A percentile compares a stretch with the other conserved stretches of the same genome.
phyloP scores from a whole-genome alignment of 2,888 invertebrate genomes.

The Lepidocyrtinus sp. region DNA sequence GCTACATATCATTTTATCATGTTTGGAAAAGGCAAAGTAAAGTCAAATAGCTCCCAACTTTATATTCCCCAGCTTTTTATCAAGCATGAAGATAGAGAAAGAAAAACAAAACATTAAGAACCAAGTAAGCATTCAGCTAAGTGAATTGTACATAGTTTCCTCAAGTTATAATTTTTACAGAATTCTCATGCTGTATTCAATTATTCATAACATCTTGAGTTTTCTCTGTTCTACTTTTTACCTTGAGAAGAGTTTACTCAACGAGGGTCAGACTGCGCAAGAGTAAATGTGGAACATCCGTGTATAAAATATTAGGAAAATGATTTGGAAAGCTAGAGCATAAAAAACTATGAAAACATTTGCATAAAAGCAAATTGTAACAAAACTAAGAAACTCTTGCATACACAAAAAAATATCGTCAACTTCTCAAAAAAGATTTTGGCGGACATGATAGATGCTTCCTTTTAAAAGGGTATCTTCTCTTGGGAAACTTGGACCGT shows the following conservation, averaged over 20 bases:
- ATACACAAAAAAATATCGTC: slow-evolving; percentile 28
- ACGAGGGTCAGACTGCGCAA: not conserved
- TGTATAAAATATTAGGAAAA: slow-evolving; percentile 1
- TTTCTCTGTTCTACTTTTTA: not conserved
- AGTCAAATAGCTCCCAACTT: too few species aligned
- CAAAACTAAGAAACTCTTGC: not conserved
- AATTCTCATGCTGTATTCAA: not conserved
- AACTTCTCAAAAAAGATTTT: slow-evolving; percentile 32
- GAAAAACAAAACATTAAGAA: not conserved
- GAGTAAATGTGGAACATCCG: not conserved
- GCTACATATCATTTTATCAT: too few species aligned
- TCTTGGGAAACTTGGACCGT: not conserved
- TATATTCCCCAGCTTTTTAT: too few species aligned
- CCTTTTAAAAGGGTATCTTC: not conserved
- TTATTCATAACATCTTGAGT: not conserved
- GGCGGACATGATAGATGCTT: slow-evolving; percentile 26
- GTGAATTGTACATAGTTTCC: not conserved
- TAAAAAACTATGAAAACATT: slow-evolving; percentile 27
- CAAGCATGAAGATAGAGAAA: too few species aligned
- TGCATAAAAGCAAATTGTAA: slow-evolving; percentile 47
- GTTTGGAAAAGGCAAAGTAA: too few species aligned
- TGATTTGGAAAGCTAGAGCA: not conserved
- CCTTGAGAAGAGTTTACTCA: not conserved
- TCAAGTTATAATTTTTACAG: not conserved
- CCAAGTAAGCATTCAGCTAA: not conserved